These are phyloP conservation scores for Notothenia coriiceps DNA, from an alignment of 2,113 vertebrate genomes.

Conservation along the genomic window DNA sequence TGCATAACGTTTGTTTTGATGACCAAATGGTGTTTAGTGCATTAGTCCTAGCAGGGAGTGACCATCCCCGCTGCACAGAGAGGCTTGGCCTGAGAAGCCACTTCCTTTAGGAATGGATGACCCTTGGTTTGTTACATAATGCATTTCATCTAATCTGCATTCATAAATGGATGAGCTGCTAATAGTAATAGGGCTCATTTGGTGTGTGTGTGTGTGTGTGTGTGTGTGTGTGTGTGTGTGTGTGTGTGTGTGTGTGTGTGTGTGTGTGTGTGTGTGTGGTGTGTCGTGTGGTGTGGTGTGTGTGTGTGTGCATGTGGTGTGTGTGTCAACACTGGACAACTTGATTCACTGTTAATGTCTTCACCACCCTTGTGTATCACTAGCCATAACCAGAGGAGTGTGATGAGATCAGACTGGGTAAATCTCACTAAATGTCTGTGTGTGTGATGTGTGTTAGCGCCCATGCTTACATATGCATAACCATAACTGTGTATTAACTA, in stretches of 20 bases:
- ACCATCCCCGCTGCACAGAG: conserved; percentile 20
- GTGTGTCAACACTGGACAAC: conserved; percentile 20
- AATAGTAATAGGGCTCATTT: conserved; percentile 64
- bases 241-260: too few species aligned
- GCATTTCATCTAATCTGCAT: conserved; percentile 71
- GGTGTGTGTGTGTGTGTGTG: not conserved
- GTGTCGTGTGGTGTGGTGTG: conserved; percentile 1
- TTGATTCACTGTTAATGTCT: conserved; percentile 46
- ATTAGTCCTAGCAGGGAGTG: not conserved
- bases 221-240: not conserved
- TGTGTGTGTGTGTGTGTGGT: too few species aligned
- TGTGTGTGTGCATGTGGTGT: not conserved
- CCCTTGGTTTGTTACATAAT: conserved; percentile 71
- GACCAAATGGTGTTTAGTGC: not conserved
- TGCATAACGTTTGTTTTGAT: not conserved
- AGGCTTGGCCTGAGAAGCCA: conserved; percentile 8
- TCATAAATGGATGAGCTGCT: conserved; percentile 70
- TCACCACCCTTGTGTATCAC: conserved; percentile 57
- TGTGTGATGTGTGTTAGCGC: conserved; percentile 11
- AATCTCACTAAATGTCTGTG: conserved; percentile 42
- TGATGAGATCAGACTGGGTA: conserved; percentile 69
- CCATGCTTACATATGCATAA: conserved; percentile 4
- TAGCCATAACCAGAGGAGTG: conserved; percentile 56
- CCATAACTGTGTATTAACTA: conserved; percentile 26
- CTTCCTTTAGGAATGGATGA: conserved; percentile 46